Evolutionary conservation across 2,797 vertebrate species (phyloP).

Genomic region (Paguma larvata): DNA sequence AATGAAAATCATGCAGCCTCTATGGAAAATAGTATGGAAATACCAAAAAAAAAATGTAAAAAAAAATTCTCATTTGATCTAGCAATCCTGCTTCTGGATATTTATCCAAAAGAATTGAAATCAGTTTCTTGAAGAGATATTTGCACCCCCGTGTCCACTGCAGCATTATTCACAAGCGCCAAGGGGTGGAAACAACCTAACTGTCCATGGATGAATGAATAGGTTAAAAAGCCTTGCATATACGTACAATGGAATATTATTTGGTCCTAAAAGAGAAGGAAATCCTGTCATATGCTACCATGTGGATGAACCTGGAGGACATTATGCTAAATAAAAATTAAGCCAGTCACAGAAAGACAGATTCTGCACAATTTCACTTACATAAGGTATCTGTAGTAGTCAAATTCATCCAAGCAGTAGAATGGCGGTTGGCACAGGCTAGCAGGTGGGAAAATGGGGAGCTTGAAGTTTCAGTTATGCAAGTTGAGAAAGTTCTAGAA

Average conservation of each 20-base stretch:
- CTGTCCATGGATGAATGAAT: not conserved
- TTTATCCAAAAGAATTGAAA: too few relatives aligned
- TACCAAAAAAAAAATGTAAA: too few relatives aligned
- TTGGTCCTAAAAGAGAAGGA: not conserved
- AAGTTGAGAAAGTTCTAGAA: not conserved
- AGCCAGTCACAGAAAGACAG: not conserved
- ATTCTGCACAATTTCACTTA: not conserved
- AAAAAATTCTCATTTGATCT: too few relatives aligned
- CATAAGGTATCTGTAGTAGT: not conserved
- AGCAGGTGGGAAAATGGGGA: not conserved
- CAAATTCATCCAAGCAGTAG: not conserved
- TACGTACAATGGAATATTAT: not conserved
- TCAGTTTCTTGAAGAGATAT: too few relatives aligned
- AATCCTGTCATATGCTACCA: not conserved
- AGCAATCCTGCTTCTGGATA: too few relatives aligned
- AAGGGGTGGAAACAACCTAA: not conserved
- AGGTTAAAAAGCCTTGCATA: not conserved
- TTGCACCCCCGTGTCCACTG: not conserved
- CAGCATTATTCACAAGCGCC: not conserved
- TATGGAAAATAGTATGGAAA: too few relatives aligned
- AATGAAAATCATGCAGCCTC: too few relatives aligned
- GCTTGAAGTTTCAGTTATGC: not conserved
- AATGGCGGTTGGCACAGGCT: not conserved
- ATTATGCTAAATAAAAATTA: not conserved
- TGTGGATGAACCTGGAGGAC: not conserved